phyloP scores from a whole-genome alignment of 2,888 invertebrate genomes.

The Adelphocoris suturalis region DNA sequence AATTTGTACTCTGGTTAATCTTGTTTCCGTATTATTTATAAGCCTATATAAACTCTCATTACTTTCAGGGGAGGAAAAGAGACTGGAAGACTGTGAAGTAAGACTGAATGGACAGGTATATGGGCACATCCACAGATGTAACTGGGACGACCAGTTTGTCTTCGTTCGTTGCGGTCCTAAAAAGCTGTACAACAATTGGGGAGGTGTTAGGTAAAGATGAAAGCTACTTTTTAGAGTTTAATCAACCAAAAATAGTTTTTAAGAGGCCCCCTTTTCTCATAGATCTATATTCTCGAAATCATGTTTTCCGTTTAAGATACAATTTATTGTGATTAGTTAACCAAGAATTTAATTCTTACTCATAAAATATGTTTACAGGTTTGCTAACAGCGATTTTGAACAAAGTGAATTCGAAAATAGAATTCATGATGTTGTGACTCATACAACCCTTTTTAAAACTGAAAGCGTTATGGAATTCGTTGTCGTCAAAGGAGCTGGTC shows the following conservation, averaged over 20 bases:
- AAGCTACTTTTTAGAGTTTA: background rate
- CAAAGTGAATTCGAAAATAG: slow-evolving; percentile 90
- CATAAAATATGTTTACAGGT: slow-evolving; percentile 80
- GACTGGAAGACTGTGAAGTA: slow-evolving; percentile 91
- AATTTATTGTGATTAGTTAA: too few species aligned
- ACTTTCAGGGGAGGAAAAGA: slow-evolving; percentile 81
- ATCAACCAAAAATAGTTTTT: background rate
- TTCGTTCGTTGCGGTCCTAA: slow-evolving; percentile 94
- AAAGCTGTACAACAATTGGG: slow-evolving; percentile 91
- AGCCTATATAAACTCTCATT: background rate
- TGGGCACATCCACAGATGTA: slow-evolving; percentile 90
- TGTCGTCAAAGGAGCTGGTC: slow-evolving; percentile 94
- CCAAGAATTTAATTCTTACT: background rate
- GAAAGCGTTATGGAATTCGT: slow-evolving; percentile 90
- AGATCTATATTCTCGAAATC: too few species aligned
- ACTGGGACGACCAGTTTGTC: slow-evolving; percentile 94
- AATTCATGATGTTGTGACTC: slow-evolving; percentile 89
- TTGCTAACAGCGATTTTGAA: slow-evolving; percentile 93
- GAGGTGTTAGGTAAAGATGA: slow-evolving; percentile 86
- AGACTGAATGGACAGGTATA: slow-evolving; percentile 92
- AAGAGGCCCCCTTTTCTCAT: too few species aligned
- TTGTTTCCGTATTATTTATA: background rate
- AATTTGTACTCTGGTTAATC: background rate
- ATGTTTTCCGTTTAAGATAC: too few species aligned
- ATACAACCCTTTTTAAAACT: slow-evolving; percentile 84